Conservation (phyloP, 1,140 invertebrate genomes). For the Bombus huntii region DNA sequence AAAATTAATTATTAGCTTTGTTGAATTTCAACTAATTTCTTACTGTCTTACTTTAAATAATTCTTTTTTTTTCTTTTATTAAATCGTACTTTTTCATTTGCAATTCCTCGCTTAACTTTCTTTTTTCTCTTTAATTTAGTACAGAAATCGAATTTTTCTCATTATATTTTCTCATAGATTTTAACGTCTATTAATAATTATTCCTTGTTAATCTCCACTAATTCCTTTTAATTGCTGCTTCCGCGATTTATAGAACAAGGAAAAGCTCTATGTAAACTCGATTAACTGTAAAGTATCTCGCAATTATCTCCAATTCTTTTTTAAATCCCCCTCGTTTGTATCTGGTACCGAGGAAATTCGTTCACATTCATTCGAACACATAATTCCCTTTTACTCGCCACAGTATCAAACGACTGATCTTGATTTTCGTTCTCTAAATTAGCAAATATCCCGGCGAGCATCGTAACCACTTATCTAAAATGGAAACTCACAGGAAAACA, state of each 20-base stretch:
- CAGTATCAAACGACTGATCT: neutral
- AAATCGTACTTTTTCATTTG: neutral
- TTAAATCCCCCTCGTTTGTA: neutral
- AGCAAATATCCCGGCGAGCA: neutral
- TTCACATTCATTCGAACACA: neutral
- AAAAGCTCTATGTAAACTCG: neutral
- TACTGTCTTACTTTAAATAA: neutral
- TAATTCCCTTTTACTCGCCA: too few species aligned
- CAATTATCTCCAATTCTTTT: neutral
- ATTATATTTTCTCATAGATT: neutral
- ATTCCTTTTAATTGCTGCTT: neutral
- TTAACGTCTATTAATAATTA: neutral
- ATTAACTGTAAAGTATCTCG: neutral
- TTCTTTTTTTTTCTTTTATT: neutral
- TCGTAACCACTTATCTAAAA: neutral
- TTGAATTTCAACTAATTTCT: too few species aligned
- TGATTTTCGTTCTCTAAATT: neutral
- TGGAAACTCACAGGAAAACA: neutral
- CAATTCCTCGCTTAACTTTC: neutral
- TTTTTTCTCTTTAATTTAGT: neutral
- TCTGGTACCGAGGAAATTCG: neutral
- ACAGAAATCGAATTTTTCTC: neutral
- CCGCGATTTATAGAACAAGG: too few species aligned
- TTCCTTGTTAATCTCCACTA: neutral
- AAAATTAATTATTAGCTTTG: neutral